Conservation (phyloP, 2,797 vertebrate genomes). For the Phyllotis vaccarum region DNA sequence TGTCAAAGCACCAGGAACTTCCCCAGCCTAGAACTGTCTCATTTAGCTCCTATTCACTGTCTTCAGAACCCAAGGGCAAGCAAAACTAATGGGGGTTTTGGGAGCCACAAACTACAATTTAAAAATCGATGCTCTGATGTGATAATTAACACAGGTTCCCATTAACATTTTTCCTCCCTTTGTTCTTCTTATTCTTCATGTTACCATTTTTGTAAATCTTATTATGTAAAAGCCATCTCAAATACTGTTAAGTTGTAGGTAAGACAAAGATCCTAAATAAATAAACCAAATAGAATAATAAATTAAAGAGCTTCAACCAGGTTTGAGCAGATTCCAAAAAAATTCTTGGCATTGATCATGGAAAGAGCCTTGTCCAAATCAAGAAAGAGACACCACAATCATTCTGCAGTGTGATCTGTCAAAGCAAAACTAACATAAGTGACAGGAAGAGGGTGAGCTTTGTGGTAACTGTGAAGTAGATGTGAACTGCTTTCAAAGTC, state of each 20-base stretch:
- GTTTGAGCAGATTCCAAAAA: constrained; percentile 45
- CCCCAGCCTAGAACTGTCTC: constrained; percentile 42
- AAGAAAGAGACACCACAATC: constrained; percentile 45
- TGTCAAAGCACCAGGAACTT: not conserved
- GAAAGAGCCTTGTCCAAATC: constrained; percentile 40
- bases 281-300: constrained; percentile 63
- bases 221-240: constrained; percentile 28
- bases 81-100: not conserved
- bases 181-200: constrained; percentile 51
- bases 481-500: constrained; percentile 7
- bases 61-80: not conserved
- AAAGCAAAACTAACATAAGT: constrained; percentile 34
- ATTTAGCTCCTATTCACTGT: not conserved
- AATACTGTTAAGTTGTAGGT: constrained; percentile 14
- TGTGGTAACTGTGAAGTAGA: not conserved
- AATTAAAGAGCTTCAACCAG: constrained; percentile 41
- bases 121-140: constrained; percentile 52
- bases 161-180: constrained; percentile 35
- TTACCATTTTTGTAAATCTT: constrained; percentile 54
- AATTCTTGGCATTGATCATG: constrained; percentile 57
- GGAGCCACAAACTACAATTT: constrained; percentile 38
- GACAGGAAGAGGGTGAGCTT: not conserved
- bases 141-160: constrained; percentile 37
- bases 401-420: constrained; percentile 37
- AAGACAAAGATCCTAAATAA: constrained; percentile 62